Evolutionary conservation across 2,797 vertebrate genomes (phyloP).

Genomic region (Darevskia nairensis): DNA sequence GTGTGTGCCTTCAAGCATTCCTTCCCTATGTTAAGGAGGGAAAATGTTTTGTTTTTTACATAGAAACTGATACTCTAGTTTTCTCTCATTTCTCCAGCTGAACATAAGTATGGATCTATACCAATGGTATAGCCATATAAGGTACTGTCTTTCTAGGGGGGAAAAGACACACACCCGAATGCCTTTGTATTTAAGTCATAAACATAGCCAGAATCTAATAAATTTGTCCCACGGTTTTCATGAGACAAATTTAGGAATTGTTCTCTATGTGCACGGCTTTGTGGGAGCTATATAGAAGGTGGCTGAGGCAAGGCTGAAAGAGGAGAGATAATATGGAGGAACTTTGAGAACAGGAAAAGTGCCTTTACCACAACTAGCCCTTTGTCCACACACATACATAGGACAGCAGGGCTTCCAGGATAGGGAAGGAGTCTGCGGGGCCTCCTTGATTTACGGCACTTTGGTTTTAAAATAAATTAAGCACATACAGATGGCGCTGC

Average conservation of each 20-base stretch:
- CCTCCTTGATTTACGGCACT: not conserved
- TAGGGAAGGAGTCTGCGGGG: not conserved
- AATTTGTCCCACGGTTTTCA: not conserved
- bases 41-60: too few relatives aligned
- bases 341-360: not conserved
- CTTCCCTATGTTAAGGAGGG: not conserved
- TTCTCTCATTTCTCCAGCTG: not conserved
- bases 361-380: not conserved
- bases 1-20: not conserved
- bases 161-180: too few relatives aligned
- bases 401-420: not conserved
- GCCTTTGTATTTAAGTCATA: too few relatives aligned
- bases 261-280: not conserved
- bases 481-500: not conserved
- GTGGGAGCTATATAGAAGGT: not conserved
- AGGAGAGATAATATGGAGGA: not conserved
- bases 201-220: too few relatives aligned
- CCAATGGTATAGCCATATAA: not conserved
- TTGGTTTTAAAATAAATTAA: not conserved
- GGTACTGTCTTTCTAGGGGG: too few relatives aligned
- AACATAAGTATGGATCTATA: not conserved
- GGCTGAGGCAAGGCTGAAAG: not conserved
- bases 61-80: not conserved
- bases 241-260: not conserved
- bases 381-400: not conserved